Evolutionary conservation across 2,797 vertebrate species (phyloP).

Genomic region (Catostomus latipinnis): DNA sequence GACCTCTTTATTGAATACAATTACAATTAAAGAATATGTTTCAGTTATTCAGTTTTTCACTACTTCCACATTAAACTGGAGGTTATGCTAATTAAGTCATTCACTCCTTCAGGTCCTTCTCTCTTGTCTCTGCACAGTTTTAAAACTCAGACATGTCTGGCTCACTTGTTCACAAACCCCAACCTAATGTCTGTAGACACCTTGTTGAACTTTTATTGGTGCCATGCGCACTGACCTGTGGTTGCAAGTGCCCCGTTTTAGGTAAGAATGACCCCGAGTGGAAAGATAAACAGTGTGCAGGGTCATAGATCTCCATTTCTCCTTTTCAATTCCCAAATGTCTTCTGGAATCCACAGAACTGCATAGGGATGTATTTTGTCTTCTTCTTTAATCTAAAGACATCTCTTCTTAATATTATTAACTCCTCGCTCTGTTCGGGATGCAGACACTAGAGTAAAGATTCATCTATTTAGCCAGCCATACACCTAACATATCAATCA

Average conservation of each 20-base stretch:
- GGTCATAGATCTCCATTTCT: constrained; percentile 60
- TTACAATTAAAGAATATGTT: background rate
- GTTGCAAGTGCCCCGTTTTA: constrained; percentile 55
- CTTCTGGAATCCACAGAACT: constrained; percentile 50
- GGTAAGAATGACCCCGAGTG: constrained; percentile 51
- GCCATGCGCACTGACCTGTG: constrained; percentile 61
- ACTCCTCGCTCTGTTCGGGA: too few relatives aligned
- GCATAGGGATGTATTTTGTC: constrained; percentile 48
- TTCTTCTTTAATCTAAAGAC: constrained; percentile 41
- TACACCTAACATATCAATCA: too few relatives aligned
- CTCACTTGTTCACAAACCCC: constrained; percentile 43
- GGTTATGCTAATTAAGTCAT: constrained; percentile 18
- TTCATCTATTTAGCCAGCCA: too few relatives aligned
- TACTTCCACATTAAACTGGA: background rate
- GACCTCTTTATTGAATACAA: background rate
- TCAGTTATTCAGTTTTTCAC: background rate
- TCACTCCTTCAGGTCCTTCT: too few relatives aligned
- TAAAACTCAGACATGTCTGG: constrained; percentile 23
- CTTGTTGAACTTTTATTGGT: constrained; percentile 53
- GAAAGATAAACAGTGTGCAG: constrained; percentile 55
- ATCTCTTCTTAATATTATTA: background rate
- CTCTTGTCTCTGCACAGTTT: constrained; percentile 24
- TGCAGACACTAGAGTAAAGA: too few relatives aligned
- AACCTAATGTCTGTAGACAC: constrained; percentile 58
- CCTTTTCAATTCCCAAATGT: constrained; percentile 51